phyloP scores from a whole-genome alignment of 92 coral and sea anemone genomes.

The Bergia sp. region DNA sequence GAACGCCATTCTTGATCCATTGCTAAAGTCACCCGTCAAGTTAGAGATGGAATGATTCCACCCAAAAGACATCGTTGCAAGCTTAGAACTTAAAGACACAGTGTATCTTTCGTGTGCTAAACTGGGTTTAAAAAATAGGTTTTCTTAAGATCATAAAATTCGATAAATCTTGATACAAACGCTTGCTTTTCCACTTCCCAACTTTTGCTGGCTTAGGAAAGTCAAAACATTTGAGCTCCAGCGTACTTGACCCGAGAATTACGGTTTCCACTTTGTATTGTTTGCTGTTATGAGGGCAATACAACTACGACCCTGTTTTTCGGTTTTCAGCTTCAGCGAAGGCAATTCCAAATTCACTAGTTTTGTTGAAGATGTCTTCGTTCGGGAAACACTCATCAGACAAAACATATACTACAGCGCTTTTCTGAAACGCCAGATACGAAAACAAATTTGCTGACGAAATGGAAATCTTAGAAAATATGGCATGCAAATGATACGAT shows the following conservation, averaged over 20 bases:
- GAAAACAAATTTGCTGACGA: slow-evolving; percentile 2
- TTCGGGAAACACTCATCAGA: background rate
- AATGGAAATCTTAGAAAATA: background rate
- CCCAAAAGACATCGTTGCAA: background rate
- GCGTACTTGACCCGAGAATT: background rate
- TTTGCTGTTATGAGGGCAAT: background rate
- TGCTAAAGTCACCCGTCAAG: background rate
- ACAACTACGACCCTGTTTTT: background rate
- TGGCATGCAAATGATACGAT: slow-evolving; percentile 5
- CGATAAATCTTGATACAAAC: background rate
- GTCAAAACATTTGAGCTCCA: slow-evolving; percentile 7
- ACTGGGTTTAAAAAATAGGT: background rate
- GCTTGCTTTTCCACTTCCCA: background rate
- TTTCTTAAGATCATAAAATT: background rate
- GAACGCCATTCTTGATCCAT: background rate
- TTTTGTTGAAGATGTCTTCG: background rate
- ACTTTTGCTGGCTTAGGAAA: background rate
- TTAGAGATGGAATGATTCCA: background rate
- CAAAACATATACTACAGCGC: background rate
- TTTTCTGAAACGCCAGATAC: background rate
- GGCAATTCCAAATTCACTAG: background rate
- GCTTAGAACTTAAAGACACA: background rate
- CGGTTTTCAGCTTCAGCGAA: background rate
- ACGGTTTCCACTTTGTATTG: slow-evolving; percentile 5
- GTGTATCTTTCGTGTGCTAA: background rate